phyloP scores from a whole-genome alignment of 1,140 invertebrate genomes.

The Frieseomelitta varia region DNA sequence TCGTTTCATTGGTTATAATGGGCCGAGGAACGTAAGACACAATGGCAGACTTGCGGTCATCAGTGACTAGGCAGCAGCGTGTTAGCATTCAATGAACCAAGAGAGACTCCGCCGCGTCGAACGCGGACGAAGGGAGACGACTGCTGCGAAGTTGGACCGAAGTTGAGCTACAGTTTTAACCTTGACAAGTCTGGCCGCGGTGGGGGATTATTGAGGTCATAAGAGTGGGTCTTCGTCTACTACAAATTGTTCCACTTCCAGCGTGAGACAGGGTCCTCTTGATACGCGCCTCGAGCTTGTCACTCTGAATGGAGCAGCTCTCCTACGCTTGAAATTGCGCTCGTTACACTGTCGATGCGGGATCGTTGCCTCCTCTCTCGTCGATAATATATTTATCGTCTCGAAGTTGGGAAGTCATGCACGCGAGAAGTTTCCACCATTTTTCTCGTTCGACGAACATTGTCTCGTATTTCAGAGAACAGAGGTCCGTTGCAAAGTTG shows the following conservation, averaged over 20 bases:
- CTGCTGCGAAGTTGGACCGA: background rate
- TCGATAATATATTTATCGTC: slow-evolving; percentile 2
- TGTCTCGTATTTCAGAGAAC: background rate
- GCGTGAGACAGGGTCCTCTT: slow-evolving; percentile 4
- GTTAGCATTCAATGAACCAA: slow-evolving; percentile 22
- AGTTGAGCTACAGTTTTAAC: slow-evolving; percentile 35
- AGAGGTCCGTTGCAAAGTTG: background rate
- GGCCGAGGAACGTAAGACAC: background rate
- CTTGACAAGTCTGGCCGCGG: slow-evolving; percentile 40
- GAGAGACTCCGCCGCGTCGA: background rate
- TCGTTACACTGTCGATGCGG: slow-evolving; percentile 10
- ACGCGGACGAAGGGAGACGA: background rate
- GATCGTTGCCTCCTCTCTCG: background rate
- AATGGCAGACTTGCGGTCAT: slow-evolving; percentile 23
- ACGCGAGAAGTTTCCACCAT: background rate
- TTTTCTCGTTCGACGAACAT: background rate
- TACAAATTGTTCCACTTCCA: slow-evolving; percentile 52
- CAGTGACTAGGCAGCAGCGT: background rate
- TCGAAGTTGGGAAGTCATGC: too few relatives aligned
- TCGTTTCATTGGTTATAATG: slow-evolving; percentile 25
- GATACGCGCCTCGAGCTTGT: slow-evolving; percentile 26
- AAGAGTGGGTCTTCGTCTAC: slow-evolving; percentile 50
- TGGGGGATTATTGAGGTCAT: slow-evolving; percentile 54
- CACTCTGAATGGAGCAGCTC: slow-evolving; percentile 22
- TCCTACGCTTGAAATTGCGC: background rate